These are phyloP conservation scores for Aegithalos caudatus DNA, from an alignment of 2,113 vertebrate genomes.

Conservation along the genomic window DNA sequence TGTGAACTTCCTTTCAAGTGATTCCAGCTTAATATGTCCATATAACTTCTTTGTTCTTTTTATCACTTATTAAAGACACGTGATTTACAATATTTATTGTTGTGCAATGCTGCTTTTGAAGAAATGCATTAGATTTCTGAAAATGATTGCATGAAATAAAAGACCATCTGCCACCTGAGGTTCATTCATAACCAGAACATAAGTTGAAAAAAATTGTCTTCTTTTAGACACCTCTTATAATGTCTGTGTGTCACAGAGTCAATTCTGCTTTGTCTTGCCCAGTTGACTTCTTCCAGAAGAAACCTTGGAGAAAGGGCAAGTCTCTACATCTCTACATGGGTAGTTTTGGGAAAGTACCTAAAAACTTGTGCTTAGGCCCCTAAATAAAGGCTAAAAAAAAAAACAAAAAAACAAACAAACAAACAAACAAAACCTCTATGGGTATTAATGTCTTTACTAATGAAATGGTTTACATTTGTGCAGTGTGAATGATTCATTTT, in stretches of 20 bases:
- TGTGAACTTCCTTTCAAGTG: not conserved
- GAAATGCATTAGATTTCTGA: not conserved
- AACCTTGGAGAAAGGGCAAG: not conserved
- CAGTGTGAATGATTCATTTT: not conserved
- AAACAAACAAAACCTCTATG: not conserved
- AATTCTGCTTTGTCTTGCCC: not conserved
- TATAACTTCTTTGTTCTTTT: not conserved
- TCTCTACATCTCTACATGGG: not conserved
- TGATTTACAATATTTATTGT: not conserved
- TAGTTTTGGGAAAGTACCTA: not conserved
- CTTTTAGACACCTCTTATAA: not conserved
- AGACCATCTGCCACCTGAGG: not conserved
- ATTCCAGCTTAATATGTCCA: not conserved
- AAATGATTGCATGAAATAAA: not conserved
- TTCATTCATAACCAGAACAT: not conserved
- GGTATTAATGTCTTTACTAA: not conserved
- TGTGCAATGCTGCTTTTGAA: not conserved
- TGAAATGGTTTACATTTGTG: not conserved
- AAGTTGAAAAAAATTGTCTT: not conserved
- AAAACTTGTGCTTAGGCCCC: not conserved
- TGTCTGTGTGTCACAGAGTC: accelerated
- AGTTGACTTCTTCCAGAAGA: not conserved
- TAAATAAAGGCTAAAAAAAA: not conserved
- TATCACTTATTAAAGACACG: not conserved
- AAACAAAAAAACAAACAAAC: not conserved